Percentiles rank a stretch among this genome's conserved stretches.
phyloP scores from a whole-genome alignment of 2,113 vertebrate species.

The Cephalopterus ornatus region DNA sequence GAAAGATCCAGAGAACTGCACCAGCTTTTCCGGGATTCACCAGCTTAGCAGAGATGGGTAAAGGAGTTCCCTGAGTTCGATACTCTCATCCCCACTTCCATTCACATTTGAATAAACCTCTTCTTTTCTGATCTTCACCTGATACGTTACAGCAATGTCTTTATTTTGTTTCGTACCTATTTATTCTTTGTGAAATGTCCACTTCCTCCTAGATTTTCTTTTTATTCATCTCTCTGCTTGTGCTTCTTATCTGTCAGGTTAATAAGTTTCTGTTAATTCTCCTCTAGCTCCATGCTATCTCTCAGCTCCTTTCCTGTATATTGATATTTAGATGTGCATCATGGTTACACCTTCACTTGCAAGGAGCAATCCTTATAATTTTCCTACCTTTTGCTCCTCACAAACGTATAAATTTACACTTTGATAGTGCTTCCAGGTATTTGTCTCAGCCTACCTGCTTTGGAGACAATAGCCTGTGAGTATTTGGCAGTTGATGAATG shows the following conservation, averaged over 20 bases:
- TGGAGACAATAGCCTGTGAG: not conserved
- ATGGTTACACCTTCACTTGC: not conserved
- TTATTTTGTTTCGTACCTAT: not conserved
- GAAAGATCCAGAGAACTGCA: constrained; percentile 85
- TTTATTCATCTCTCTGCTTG: not conserved
- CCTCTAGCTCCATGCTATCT: not conserved
- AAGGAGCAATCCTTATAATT: not conserved
- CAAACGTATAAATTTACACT: not conserved
- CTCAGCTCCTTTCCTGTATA: not conserved
- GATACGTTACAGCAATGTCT: not conserved
- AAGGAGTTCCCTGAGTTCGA: constrained; percentile 11
- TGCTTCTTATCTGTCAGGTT: not conserved
- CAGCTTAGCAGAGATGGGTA: constrained; percentile 92
- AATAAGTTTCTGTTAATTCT: not conserved
- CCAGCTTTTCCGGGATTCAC: constrained; percentile 88
- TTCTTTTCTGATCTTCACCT: not conserved
- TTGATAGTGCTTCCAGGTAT: not conserved
- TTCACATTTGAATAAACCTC: not conserved
- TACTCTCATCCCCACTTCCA: not conserved
- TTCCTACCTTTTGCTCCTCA: not conserved
- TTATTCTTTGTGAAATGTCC: not conserved
- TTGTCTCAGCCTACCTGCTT: not conserved
- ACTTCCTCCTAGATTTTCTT: not conserved
- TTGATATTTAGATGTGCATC: not conserved
- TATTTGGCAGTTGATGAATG: not conserved